Evolutionary conservation across 2,113 vertebrate genomes (phyloP).

Genomic region (Charadrius vociferus): DNA sequence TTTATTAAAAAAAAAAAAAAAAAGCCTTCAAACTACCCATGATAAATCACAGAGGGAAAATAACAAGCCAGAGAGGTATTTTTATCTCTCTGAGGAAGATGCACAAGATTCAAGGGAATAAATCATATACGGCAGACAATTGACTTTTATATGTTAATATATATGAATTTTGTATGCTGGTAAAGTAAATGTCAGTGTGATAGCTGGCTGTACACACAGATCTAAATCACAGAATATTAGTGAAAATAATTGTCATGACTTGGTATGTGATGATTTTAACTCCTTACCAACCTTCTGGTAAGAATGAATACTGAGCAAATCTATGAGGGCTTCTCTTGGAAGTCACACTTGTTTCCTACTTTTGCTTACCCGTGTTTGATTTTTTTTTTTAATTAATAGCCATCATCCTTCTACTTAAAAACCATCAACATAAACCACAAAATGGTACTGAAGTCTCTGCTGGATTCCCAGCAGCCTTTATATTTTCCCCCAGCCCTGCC

Average conservation of each 20-base stretch:
- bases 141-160: neutral
- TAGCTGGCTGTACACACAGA: neutral
- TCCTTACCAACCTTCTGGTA: neutral
- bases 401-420: neutral
- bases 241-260: neutral
- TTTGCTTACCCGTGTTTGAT: neutral
- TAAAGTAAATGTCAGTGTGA: neutral
- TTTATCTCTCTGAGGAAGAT: neutral
- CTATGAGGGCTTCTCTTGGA: neutral
- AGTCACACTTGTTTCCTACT: neutral
- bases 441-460: neutral
- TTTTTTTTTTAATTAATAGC: neutral
- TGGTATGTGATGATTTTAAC: neutral
- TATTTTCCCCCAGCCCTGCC: neutral
- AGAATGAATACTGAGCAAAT: neutral
- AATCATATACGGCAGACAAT: neutral
- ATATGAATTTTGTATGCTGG: neutral
- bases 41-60: neutral
- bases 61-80: neutral
- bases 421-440: neutral
- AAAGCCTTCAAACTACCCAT: neutral
- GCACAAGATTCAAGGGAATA: neutral
- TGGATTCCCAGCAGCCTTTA: neutral
- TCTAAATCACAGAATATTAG: neutral
- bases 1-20: neutral